These are phyloP conservation scores for Ciconia boyciana DNA, from an alignment of 2,113 vertebrate genomes.

Conservation along the genomic window DNA sequence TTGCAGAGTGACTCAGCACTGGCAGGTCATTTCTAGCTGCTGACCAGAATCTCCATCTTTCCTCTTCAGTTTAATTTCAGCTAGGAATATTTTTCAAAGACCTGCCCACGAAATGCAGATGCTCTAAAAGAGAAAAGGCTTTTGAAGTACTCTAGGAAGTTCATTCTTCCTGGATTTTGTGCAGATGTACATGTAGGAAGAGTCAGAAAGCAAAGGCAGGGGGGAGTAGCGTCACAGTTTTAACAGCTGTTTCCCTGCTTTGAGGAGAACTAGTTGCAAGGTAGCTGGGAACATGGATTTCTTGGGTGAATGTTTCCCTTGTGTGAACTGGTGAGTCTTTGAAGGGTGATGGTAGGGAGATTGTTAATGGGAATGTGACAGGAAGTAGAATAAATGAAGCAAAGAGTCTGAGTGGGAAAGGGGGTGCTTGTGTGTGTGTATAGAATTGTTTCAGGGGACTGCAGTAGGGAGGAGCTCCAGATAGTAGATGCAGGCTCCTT, in stretches of 20 bases:
- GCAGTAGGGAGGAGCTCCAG: neutral
- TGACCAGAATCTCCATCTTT: neutral
- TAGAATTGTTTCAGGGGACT: neutral
- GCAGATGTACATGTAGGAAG: fast-evolving
- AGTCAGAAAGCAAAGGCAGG: neutral
- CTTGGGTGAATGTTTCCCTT: neutral
- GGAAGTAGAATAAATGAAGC: neutral
- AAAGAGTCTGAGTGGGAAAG: neutral
- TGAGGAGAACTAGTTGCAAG: neutral
- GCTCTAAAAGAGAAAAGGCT: neutral
- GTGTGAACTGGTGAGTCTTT: neutral
- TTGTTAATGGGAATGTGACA: neutral
- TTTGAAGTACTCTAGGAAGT: neutral
- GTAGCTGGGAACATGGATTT: neutral
- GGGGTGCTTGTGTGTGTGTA: no score
- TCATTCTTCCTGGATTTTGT: neutral
- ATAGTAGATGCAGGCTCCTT: neutral
- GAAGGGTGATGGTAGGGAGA: neutral
- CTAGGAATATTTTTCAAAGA: neutral
- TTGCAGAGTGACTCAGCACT: neutral
- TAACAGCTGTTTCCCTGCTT: neutral
- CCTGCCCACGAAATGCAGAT: neutral
- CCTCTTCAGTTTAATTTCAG: neutral
- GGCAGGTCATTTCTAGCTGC: neutral
- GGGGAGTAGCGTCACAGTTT: neutral